Evolutionary conservation across 2,797 vertebrate species (phyloP).

Genomic region (Mormyrops boulengeri): DNA sequence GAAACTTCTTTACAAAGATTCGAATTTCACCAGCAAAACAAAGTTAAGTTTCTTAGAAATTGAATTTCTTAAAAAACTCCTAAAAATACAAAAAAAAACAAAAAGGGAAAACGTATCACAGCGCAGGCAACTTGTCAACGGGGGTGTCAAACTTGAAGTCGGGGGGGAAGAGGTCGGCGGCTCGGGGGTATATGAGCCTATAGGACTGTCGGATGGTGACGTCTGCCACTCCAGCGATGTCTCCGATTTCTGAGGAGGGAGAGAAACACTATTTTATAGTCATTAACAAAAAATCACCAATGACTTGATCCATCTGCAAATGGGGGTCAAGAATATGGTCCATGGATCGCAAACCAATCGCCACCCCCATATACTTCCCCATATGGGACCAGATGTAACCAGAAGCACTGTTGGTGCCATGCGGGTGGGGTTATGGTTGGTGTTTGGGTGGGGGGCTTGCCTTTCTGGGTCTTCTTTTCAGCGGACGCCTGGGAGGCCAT

Average conservation of each 20-base stretch:
- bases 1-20: constrained; percentile 58
- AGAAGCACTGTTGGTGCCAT: not conserved
- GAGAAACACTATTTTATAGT: constrained; percentile 1
- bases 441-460: constrained; percentile 51
- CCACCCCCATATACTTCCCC: not conserved
- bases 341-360: not conserved
- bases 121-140: constrained; percentile 93
- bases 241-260: constrained; percentile 81
- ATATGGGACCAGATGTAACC: not conserved
- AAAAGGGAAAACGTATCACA: constrained; percentile 59
- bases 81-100: constrained; percentile 44
- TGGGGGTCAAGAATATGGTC: not conserved
- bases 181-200: constrained; percentile 92
- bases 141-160: constrained; percentile 99
- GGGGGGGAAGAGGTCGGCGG: constrained; percentile 89
- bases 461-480: constrained; percentile 97
- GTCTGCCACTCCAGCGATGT: constrained; percentile 93
- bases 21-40: constrained; percentile 56
- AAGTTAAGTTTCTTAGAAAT: constrained; percentile 44
- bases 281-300: not conserved
- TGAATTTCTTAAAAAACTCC: constrained; percentile 39
- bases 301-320: not conserved
- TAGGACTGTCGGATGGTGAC: constrained; percentile 97
- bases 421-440: not conserved
- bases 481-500: constrained; percentile 98